Percentiles rank a stretch among this genome's conserved stretches.
Evolutionary conservation across 2,888 invertebrate genomes (phyloP).

Genomic region (Drosophila falleni): DNA sequence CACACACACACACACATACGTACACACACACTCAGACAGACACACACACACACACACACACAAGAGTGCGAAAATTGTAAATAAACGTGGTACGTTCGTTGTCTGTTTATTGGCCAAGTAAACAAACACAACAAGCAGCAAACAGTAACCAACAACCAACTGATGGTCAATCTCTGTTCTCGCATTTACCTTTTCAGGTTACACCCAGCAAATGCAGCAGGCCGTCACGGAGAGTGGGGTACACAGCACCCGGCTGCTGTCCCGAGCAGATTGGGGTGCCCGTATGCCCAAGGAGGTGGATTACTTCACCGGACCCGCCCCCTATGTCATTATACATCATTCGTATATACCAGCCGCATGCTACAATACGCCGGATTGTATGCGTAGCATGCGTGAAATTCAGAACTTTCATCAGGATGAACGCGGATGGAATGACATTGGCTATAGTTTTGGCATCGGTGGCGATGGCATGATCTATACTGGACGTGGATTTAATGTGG

Average conservation of each 20-base stretch:
- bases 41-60: conserved; percentile 1
- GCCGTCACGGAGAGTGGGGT: conserved; percentile 23
- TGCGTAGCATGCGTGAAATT: conserved; percentile 88
- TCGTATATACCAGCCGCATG: conserved; percentile 89
- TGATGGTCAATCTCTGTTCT: conserved; percentile 25
- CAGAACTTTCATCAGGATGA: conserved; percentile 88
- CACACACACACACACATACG: conserved; percentile 1
- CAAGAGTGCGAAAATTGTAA: conserved; percentile 43
- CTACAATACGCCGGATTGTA: conserved; percentile 86
- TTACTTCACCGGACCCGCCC: conserved; percentile 87
- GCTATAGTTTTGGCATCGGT: conserved; percentile 90
- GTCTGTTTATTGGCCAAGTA: conserved; percentile 20
- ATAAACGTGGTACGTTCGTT: conserved; percentile 29
- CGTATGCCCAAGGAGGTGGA: conserved; percentile 85
- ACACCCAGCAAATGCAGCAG: conserved; percentile 73
- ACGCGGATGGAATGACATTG: conserved; percentile 90
- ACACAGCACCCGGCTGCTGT: conserved; percentile 71
- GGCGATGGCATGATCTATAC: conserved; percentile 90
- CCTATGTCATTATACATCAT: conserved; percentile 91
- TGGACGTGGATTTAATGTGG: conserved; percentile 89
- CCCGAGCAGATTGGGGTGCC: conserved; percentile 88
- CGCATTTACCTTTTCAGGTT: conserved; percentile 60
- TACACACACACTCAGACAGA: background rate
- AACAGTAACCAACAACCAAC: conserved; percentile 7
- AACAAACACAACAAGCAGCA: conserved; percentile 19